Conservation (phyloP, 1,140 invertebrate genomes). For the Tachypleus tridentatus region DNA sequence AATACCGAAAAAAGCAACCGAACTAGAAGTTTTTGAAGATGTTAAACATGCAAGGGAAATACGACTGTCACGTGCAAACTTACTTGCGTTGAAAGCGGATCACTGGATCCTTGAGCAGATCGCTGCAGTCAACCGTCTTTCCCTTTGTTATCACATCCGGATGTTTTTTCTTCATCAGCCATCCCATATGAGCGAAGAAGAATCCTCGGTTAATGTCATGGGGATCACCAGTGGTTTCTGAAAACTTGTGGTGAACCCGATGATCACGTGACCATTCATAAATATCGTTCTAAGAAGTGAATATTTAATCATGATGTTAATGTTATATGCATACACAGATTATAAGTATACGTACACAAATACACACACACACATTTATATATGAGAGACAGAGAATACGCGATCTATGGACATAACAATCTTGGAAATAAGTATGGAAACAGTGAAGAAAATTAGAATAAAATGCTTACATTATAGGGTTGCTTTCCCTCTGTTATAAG, state of each 20-base stretch:
- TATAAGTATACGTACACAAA: too few relatives aligned
- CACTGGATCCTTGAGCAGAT: constrained; percentile 68
- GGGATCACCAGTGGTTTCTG: constrained; percentile 90
- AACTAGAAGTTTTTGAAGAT: too few relatives aligned
- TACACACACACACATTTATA: too few relatives aligned
- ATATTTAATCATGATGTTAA: neutral
- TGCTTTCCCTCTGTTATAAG: too few relatives aligned
- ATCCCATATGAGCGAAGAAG: constrained; percentile 92
- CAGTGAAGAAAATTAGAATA: too few relatives aligned
- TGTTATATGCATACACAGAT: too few relatives aligned
- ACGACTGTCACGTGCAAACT: neutral
- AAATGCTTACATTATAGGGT: too few relatives aligned
- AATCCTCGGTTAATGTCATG: constrained; percentile 89
- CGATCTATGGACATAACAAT: too few relatives aligned
- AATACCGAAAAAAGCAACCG: too few relatives aligned
- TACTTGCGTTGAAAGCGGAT: constrained; percentile 67
- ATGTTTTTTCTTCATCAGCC: constrained; percentile 84
- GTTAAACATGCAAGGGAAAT: too few relatives aligned
- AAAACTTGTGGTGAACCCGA: constrained; percentile 90
- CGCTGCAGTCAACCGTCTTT: constrained; percentile 68
- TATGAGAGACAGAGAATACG: too few relatives aligned
- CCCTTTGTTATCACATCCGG: constrained; percentile 77
- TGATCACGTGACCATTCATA: constrained; percentile 89
- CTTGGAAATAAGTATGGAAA: too few relatives aligned
- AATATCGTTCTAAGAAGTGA: constrained; percentile 63